These are phyloP conservation scores for Sarcophaga peregrina DNA, from an alignment of 1,140 invertebrate species.

Conservation along the genomic window DNA sequence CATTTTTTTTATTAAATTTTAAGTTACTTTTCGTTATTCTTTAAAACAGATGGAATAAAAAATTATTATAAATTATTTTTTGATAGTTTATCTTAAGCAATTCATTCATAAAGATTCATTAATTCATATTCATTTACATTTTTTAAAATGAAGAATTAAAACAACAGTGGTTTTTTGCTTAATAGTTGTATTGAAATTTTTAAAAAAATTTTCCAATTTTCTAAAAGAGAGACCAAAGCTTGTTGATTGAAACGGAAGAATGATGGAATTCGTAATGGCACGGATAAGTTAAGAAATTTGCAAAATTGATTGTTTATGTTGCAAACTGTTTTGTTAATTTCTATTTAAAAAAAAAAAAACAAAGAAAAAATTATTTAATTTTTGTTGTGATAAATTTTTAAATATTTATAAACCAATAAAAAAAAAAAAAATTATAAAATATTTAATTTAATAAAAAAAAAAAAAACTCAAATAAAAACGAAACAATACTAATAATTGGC, in stretches of 20 bases:
- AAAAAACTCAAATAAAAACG: too few relatives aligned
- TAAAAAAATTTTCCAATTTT: neutral
- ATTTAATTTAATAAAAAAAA: too few relatives aligned
- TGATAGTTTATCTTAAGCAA: too few relatives aligned
- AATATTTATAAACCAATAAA: conserved; percentile 15
- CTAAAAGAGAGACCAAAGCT: neutral
- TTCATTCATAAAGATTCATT: too few relatives aligned
- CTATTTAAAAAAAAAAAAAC: neutral
- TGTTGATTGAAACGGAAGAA: neutral
- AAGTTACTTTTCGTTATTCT: too few relatives aligned
- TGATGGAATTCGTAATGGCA: neutral
- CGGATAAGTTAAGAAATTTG: neutral
- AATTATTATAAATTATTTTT: too few relatives aligned
- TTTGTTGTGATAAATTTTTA: neutral
- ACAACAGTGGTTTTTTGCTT: neutral
- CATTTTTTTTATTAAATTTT: too few relatives aligned
- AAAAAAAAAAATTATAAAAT: neutral
- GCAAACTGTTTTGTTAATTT: conserved; percentile 22
- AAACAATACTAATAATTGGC: too few relatives aligned
- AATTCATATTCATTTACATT: neutral
- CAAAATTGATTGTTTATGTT: conserved; percentile 25
- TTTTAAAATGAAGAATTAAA: neutral
- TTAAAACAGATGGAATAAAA: too few relatives aligned
- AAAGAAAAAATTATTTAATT: neutral
- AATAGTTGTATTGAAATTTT: too few relatives aligned